phyloP scores from a whole-genome alignment of 2,113 vertebrate species.

The Rattus rattus region DNA sequence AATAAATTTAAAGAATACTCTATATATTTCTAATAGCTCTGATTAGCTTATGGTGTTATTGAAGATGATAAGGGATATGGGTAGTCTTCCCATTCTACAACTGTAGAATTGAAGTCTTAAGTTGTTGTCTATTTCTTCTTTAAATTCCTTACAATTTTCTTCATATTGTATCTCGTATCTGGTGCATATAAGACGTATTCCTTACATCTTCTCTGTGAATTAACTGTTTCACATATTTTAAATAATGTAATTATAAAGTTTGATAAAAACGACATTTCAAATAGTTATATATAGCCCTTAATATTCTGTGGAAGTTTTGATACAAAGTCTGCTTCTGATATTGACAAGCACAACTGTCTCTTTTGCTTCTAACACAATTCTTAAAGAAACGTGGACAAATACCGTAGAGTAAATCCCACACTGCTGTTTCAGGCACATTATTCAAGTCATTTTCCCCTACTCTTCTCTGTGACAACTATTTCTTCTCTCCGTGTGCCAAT shows the following conservation, averaged over 20 bases:
- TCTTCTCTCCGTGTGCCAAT: neutral
- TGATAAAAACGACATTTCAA: neutral
- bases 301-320: neutral
- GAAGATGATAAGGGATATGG: neutral
- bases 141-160: neutral
- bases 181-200: neutral
- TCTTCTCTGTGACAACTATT: too few relatives aligned
- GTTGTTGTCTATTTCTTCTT: neutral
- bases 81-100: neutral
- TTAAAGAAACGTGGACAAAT: neutral
- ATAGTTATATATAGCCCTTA: neutral
- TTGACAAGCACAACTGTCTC: neutral
- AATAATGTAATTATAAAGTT: neutral
- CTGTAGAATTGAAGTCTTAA: neutral
- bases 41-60: neutral
- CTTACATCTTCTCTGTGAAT: too few relatives aligned
- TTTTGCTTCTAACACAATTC: neutral
- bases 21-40: neutral
- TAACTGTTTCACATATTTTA: neutral
- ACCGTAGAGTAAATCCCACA: neutral
- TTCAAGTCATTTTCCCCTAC: neutral
- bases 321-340: neutral
- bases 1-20: neutral
- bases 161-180: neutral
- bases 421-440: neutral